These are phyloP conservation scores for Paguma larvata DNA, from an alignment of 2,797 vertebrate genomes.

Conservation along the genomic window DNA sequence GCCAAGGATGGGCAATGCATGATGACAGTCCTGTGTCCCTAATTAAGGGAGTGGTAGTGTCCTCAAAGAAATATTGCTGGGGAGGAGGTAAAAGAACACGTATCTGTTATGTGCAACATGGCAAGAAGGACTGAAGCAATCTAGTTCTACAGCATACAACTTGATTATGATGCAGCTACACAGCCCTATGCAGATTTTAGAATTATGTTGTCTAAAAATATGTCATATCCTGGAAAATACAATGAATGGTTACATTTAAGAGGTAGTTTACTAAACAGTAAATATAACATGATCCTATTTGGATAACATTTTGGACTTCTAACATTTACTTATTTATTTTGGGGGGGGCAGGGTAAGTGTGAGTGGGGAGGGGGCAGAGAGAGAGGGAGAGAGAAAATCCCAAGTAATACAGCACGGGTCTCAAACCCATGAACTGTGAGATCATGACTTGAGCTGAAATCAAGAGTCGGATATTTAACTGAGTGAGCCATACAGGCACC, in stretches of 20 bases:
- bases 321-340: too few species aligned
- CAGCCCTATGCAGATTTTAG: background rate
- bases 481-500: too few species aligned
- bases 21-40: background rate
- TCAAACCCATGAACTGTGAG: too few species aligned
- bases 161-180: background rate
- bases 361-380: too few species aligned
- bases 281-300: background rate
- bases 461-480: too few species aligned
- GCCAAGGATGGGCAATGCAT: background rate
- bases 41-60: background rate
- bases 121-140: background rate
- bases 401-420: too few species aligned
- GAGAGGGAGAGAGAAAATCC: too few species aligned
- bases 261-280: background rate
- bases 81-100: background rate
- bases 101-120: background rate
- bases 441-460: too few species aligned
- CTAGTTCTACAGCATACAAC: background rate
- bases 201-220: background rate
- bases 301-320: background rate
- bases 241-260: background rate
- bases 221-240: background rate
- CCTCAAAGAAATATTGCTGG: background rate
- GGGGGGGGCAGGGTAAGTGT: too few species aligned